phyloP scores from a whole-genome alignment of 2,797 vertebrate genomes.

The Hydrocynus forskahlii region DNA sequence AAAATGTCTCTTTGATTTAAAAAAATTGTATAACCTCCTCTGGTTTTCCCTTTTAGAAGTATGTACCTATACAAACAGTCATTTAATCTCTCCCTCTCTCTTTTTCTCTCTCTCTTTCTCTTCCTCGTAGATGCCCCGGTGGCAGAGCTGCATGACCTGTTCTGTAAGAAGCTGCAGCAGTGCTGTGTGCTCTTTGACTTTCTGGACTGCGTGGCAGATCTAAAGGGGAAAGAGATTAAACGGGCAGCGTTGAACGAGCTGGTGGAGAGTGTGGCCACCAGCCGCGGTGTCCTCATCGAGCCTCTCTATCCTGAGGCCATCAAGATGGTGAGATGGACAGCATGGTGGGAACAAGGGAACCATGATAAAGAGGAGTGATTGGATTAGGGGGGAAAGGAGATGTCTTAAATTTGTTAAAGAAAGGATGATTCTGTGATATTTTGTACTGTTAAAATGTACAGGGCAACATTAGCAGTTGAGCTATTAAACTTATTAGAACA shows the following conservation, averaged over 20 bases:
- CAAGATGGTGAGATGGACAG: slow-evolving; percentile 82
- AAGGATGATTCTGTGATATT: slow-evolving; percentile 7
- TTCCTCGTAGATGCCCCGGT: slow-evolving; percentile 82
- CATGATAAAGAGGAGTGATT: slow-evolving; percentile 35
- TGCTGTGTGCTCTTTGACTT: slow-evolving; percentile 93
- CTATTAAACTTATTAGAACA: neutral
- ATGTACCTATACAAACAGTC: slow-evolving; percentile 9
- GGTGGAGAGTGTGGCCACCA: slow-evolving; percentile 91
- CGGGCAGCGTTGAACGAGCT: slow-evolving; percentile 90
- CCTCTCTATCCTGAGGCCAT: slow-evolving; percentile 92
- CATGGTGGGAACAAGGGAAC: neutral
- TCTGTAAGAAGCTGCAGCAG: slow-evolving; percentile 94
- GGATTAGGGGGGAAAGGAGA: slow-evolving; percentile 27
- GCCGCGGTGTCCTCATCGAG: slow-evolving; percentile 90
- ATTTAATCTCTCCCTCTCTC: slow-evolving; percentile 12
- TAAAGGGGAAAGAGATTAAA: slow-evolving; percentile 95
- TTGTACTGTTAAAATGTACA: neutral
- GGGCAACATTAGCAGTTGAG: neutral
- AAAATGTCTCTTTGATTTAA: neutral
- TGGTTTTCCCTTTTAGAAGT: neutral
- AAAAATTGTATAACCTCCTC: neutral
- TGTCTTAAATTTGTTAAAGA: neutral
- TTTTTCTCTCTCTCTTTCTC: slow-evolving; percentile 31
- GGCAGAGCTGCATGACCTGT: slow-evolving; percentile 89
- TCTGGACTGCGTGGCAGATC: slow-evolving; percentile 92